A percentile compares a stretch with the other conserved stretches of the same genome.
Evolutionary conservation across 1,140 invertebrate species (phyloP).

Genomic region (Drosophila ogumai): DNA sequence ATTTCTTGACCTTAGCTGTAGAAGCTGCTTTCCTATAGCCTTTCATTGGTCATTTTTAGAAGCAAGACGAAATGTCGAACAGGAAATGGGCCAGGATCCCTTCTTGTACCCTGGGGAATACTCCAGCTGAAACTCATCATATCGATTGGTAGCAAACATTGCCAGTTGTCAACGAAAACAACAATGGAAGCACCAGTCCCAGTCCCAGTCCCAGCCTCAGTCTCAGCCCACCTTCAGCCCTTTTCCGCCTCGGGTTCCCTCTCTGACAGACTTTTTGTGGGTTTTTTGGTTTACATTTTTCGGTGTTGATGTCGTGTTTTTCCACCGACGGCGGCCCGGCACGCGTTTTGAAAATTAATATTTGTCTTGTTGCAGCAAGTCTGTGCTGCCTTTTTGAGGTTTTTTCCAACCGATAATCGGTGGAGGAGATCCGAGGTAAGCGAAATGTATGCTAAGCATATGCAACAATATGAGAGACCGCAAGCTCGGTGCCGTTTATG

Average conservation of each 20-base stretch:
- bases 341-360: slow-evolving; percentile 81
- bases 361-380: slow-evolving; percentile 54
- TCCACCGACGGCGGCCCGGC: slow-evolving; percentile 45
- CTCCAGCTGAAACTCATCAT: neutral
- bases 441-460: slow-evolving; percentile 77
- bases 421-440: slow-evolving; percentile 18
- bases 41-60: slow-evolving; percentile 1
- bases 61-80: neutral
- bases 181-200: slow-evolving; percentile 7
- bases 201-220: neutral
- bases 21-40: slow-evolving; percentile 4
- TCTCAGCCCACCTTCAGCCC: neutral
- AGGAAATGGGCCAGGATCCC: slow-evolving; percentile 3
- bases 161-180: slow-evolving; percentile 29
- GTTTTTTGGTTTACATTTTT: slow-evolving; percentile 37
- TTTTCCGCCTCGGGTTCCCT: slow-evolving; percentile 7
- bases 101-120: slow-evolving; percentile 6
- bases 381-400: slow-evolving; percentile 62
- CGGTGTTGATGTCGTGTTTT: slow-evolving; percentile 67
- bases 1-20: neutral
- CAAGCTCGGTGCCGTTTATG: slow-evolving; percentile 72
- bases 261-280: slow-evolving; percentile 30
- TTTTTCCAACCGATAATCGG: slow-evolving; percentile 67
- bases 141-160: slow-evolving; percentile 28
- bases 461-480: slow-evolving; percentile 61